A percentile compares a stretch with the other conserved stretches of the same genome.
phyloP scores from a whole-genome alignment of 2,888 invertebrate species.

The Nasonovia ribisnigri region DNA sequence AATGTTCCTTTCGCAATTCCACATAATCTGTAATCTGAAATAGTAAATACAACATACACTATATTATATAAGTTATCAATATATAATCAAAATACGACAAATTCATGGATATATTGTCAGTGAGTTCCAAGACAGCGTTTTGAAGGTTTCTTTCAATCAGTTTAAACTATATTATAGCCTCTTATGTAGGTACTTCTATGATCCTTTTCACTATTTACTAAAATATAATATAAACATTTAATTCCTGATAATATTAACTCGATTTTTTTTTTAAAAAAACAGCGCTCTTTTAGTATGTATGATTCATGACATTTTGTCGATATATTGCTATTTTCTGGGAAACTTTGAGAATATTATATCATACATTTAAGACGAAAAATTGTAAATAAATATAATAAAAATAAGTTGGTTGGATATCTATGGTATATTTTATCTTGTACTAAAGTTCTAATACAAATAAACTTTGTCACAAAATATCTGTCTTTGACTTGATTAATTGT shows the following conservation, averaged over 20 bases:
- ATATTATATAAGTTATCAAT: not conserved
- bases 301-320: not conserved
- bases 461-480: not conserved
- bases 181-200: too few species aligned
- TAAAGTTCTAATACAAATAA: not conserved
- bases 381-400: not conserved
- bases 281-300: not conserved
- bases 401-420: not conserved
- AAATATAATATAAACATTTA: not conserved
- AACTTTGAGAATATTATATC: not conserved
- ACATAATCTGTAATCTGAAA: conserved; percentile 67
- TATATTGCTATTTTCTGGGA: too few species aligned
- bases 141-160: not conserved
- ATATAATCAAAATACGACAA: not conserved
- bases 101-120: not conserved
- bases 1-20: conserved; percentile 68
- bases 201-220: not conserved
- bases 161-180: too few species aligned
- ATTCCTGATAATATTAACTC: too few species aligned
- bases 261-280: not conserved
- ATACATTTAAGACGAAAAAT: not conserved
- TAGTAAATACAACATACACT: not conserved
- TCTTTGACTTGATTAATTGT: not conserved
- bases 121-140: not conserved
- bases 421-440: not conserved